Evolutionary conservation across 2,113 vertebrate species (phyloP), one percentile per base, ranked within the genome.

Genomic region (Spea multiplicata): DNA sequence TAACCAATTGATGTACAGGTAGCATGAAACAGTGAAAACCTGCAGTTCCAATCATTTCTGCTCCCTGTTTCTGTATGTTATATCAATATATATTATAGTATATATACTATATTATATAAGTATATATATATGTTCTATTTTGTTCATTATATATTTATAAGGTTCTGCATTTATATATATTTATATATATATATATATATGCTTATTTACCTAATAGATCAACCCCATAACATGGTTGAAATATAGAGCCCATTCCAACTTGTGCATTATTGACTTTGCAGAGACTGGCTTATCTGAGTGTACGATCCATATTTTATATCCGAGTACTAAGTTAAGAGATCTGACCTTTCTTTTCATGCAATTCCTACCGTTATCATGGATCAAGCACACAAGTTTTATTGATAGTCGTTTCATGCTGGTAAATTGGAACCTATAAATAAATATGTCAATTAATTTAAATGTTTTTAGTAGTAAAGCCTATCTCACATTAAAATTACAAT

Each of bases 1-100:
- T 73, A 68, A 61, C 45, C 16, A 16, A 48, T 80, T 46, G 46
- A 49, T 71, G 46, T 71, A 53, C 7, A 10, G 44, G 7, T 12
- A 71, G 5, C 9, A 46, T 44, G 66, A 69, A 44, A 57, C n/a
- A 76, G 68, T 44, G 75, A 61, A 67, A 30, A 46, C 14, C 8
- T 44, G 2, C 47, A 45, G 6, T 73, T 59, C 55, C 47, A 45
- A 4, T 13, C 10, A 13, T 52, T 7, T 59, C 12, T 59, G 14
- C 55, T 59, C 14, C 14, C 55, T 10, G 6, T 59, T 59, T 4
- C 12, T 9, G 6, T 12, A 59, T 59, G 9, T 62, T 6, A 4
- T 62, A 62, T 62, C n/a, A n/a, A 30, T 30, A 30, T 30, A 30
- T 30, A 30, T n/a, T n/a, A n/a, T n/a, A n/a, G n/a, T 30, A 30